phyloP scores from a whole-genome alignment of 2,888 invertebrate species.

The Danaus chrysippus region DNA sequence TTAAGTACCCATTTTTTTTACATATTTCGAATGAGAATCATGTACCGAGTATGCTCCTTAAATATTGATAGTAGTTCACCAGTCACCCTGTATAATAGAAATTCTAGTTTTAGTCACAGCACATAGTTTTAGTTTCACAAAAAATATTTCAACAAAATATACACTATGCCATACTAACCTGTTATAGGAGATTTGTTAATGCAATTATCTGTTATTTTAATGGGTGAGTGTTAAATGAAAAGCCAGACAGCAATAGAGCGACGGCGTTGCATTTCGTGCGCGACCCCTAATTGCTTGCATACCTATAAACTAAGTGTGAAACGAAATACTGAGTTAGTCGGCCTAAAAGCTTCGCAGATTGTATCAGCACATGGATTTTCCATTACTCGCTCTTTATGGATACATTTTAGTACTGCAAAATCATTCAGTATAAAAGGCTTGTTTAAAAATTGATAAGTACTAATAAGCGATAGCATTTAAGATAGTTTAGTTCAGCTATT shows the following conservation, averaged over 20 bases:
- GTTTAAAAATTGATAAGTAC: background rate
- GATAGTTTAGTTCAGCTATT: slow-evolving; percentile 42
- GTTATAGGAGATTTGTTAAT: background rate
- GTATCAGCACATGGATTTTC: slow-evolving; percentile 75
- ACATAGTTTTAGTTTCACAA: no score
- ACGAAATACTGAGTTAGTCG: slow-evolving; percentile 51
- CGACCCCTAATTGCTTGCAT: slow-evolving; percentile 56
- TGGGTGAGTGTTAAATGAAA: slow-evolving; percentile 29
- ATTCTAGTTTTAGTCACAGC: no score
- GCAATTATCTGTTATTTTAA: background rate
- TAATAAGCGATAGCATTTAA: slow-evolving; percentile 28
- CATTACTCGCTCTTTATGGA: slow-evolving; percentile 53
- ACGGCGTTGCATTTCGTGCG: slow-evolving; percentile 46
- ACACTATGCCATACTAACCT: background rate
- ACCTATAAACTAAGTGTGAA: slow-evolving; percentile 60
- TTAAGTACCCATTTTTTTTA: no score
- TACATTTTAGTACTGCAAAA: slow-evolving; percentile 25
- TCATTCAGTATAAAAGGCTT: slow-evolving; percentile 14
- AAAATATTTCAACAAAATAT: no score
- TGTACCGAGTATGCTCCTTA: no score
- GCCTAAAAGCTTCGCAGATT: slow-evolving; percentile 72
- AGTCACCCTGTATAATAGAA: no score
- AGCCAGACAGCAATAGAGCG: slow-evolving; percentile 35
- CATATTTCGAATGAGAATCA: no score
- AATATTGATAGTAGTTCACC: no score